Evolutionary conservation across 1,140 invertebrate genomes (phyloP).

Genomic region (Armadillidium nasatum): DNA sequence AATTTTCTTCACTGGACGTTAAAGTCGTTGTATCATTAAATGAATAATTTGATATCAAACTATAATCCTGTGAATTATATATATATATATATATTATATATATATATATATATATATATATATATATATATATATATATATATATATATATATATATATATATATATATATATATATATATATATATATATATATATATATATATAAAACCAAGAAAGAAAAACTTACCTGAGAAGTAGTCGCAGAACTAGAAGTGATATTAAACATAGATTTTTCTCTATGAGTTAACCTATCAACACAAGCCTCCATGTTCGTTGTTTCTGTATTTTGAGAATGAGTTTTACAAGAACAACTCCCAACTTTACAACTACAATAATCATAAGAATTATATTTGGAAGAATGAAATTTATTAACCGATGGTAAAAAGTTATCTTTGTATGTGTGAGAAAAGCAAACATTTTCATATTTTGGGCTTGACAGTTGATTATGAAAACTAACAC

Average conservation of each 20-base stretch:
- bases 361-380: slow-evolving; percentile 3
- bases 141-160: too few relatives aligned
- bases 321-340: slow-evolving; percentile 19
- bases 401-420: neutral
- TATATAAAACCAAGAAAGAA: neutral
- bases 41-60: too few relatives aligned
- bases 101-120: too few relatives aligned
- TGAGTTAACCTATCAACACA: slow-evolving; percentile 38
- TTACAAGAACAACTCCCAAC: neutral
- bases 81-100: too few relatives aligned
- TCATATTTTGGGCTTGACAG: slow-evolving; percentile 45
- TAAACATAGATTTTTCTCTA: slow-evolving; percentile 43
- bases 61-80: too few relatives aligned
- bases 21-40: too few relatives aligned
- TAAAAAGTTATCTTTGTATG: neutral
- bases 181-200: too few relatives aligned
- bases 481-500: slow-evolving; percentile 45
- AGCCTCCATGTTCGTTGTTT: slow-evolving; percentile 38
- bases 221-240: neutral
- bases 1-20: too few relatives aligned
- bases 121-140: too few relatives aligned
- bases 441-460: slow-evolving; percentile 40
- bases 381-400: neutral
- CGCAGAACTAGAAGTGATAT: slow-evolving; percentile 35
- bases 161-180: too few relatives aligned